Evolutionary conservation across 2,797 vertebrate genomes (phyloP).

Genomic region (Galagoides demidoff): DNA sequence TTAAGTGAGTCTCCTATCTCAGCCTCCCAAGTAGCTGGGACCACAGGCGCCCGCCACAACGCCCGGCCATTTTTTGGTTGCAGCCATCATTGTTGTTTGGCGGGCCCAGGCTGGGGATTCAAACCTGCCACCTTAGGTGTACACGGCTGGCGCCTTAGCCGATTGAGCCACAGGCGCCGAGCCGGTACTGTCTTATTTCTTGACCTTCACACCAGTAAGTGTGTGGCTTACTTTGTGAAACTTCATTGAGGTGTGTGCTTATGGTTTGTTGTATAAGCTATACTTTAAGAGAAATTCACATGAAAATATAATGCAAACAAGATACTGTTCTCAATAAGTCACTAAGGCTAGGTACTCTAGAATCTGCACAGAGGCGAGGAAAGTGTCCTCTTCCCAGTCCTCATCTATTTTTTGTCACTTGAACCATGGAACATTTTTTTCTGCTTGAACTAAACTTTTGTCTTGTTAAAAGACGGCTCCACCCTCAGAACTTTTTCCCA

Average conservation of each 20-base stretch:
- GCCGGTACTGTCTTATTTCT: background rate
- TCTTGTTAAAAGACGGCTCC: background rate
- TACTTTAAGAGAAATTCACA: background rate
- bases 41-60: too few species aligned
- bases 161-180: too few species aligned
- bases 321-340: background rate
- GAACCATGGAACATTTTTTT: background rate
- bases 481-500: background rate
- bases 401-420: background rate
- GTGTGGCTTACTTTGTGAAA: background rate
- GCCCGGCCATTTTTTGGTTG: too few species aligned
- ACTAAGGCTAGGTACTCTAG: background rate
- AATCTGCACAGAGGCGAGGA: background rate
- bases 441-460: background rate
- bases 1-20: too few species aligned
- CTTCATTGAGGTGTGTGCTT: background rate
- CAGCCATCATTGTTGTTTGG: too few species aligned
- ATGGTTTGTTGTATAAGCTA: background rate
- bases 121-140: too few species aligned
- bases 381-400: background rate
- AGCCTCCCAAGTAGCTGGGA: too few species aligned
- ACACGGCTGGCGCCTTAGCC: too few species aligned
- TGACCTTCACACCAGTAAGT: background rate
- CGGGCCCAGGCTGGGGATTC: too few species aligned
- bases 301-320: background rate